Conservation (phyloP, 2,113 vertebrate genomes). For the Scalopus aquaticus region DNA sequence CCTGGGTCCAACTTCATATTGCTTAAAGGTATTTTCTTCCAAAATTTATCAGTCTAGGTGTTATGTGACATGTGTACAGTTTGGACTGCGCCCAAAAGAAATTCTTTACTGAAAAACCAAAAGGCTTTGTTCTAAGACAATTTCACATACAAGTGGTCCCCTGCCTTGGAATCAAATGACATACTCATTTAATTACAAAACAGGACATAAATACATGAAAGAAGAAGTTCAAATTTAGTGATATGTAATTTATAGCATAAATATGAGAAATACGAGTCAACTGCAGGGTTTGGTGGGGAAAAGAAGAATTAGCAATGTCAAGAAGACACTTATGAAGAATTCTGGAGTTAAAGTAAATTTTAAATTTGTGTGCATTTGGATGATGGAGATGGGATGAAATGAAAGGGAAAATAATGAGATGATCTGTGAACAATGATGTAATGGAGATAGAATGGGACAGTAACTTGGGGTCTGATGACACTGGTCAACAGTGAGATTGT, state of each 20-base stretch:
- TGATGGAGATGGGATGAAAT: background rate
- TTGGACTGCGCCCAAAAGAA: slow-evolving; percentile 3
- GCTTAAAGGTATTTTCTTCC: background rate
- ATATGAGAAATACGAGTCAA: background rate
- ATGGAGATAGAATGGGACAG: background rate
- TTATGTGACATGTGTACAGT: background rate
- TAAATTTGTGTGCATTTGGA: background rate
- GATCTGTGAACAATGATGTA: background rate
- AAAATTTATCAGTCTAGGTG: background rate
- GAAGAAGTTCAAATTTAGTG: background rate
- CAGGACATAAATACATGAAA: background rate
- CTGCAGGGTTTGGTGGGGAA: background rate
- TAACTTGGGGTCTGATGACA: background rate
- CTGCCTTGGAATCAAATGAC: background rate
- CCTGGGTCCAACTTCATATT: background rate
- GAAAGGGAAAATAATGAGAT: background rate
- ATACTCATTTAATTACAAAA: slow-evolving; percentile 26
- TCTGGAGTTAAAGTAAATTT: background rate
- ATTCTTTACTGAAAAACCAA: background rate
- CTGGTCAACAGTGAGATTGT: too few relatives aligned
- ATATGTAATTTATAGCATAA: background rate
- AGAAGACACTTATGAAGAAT: background rate
- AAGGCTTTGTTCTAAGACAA: slow-evolving; percentile 11
- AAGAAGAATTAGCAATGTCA: background rate
- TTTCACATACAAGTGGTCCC: background rate